Conservation (phyloP, 2,113 vertebrate genomes). For the Hydrochoerus hydrochaeris region DNA sequence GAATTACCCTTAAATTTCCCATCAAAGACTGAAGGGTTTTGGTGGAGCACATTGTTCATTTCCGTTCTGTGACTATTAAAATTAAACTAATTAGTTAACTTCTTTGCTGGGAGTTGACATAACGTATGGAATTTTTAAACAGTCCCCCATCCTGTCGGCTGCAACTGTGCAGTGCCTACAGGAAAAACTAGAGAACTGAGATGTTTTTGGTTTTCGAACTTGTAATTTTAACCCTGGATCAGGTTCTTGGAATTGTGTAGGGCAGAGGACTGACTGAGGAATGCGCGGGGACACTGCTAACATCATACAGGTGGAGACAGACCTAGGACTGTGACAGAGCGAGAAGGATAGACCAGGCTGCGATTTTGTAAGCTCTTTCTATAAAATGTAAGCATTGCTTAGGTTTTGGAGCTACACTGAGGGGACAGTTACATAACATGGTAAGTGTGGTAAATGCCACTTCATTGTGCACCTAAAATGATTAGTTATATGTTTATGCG, state of each 20-base stretch:
- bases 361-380: background rate
- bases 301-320: background rate
- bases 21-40: background rate
- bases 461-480: background rate
- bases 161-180: background rate
- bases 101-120: background rate
- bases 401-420: background rate
- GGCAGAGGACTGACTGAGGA: background rate
- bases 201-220: constrained; percentile 37
- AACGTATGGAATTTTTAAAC: background rate
- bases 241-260: background rate
- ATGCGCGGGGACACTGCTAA: background rate
- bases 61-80: background rate
- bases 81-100: background rate
- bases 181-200: background rate
- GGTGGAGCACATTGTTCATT: background rate
- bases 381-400: background rate
- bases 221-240: constrained; percentile 32
- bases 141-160: background rate
- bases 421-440: background rate
- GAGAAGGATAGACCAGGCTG: background rate
- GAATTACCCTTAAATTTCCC: background rate
- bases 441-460: background rate
- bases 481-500: background rate
- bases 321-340: background rate